A percentile compares a stretch with the other conserved stretches of the same genome.
phyloP scores from a whole-genome alignment of 37 sponge, comb jelly and placozoan species.

The Beroe forskalii region DNA sequence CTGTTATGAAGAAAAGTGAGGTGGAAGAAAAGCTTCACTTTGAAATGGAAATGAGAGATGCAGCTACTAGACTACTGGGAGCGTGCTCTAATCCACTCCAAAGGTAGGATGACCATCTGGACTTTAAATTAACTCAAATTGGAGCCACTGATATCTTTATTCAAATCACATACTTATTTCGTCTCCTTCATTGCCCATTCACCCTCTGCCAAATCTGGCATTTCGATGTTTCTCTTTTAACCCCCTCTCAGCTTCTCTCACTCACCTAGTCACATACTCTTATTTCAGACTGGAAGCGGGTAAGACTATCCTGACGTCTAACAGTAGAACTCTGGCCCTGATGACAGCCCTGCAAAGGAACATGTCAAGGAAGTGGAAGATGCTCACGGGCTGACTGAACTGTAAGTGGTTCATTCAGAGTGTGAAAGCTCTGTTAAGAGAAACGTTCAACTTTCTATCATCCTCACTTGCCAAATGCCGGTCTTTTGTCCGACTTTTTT shows the following conservation, averaged over 20 bases:
- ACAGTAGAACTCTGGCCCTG: constrained; percentile 39
- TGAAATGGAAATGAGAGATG: constrained; percentile 37
- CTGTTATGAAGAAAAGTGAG: constrained; percentile 38
- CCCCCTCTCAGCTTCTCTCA: too few species aligned
- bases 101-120: not conserved
- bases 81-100: not conserved
- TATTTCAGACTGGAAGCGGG: not conserved
- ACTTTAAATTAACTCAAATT: too few species aligned
- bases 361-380: constrained; percentile 39
- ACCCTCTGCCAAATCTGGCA: not conserved
- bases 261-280: too few species aligned
- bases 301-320: constrained; percentile 36
- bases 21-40: not conserved
- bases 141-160: too few species aligned
- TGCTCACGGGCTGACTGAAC: constrained; percentile 6
- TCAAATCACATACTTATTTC: too few species aligned
- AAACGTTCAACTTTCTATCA: too few species aligned
- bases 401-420: constrained; percentile 42
- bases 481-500: too few species aligned
- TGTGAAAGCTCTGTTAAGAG: too few species aligned
- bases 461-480: not conserved
- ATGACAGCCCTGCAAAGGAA: constrained; percentile 43
- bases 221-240: too few species aligned
- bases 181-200: not conserved
- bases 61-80: not conserved